Evolutionary conservation across 2,888 invertebrate genomes (phyloP).

Genomic region (Azorinus chamasolen): DNA sequence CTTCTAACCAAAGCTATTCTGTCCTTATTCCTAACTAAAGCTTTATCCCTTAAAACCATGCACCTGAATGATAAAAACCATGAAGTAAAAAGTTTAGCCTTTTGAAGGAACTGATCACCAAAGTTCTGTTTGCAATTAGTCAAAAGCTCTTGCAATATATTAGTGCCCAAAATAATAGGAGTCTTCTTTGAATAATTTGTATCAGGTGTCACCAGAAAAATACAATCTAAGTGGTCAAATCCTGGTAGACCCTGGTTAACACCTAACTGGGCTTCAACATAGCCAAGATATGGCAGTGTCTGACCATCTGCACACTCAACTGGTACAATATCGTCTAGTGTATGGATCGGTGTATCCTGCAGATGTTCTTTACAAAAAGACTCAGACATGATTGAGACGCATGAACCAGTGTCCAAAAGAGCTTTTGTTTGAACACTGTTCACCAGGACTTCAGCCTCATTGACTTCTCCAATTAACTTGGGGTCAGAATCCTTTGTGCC

Average conservation of each 20-base stretch:
- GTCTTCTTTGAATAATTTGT: slow-evolving; percentile 24
- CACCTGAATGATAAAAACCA: slow-evolving; percentile 23
- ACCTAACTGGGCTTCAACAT: slow-evolving; percentile 4
- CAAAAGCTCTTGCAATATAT: slow-evolving; percentile 32
- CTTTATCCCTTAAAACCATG: not conserved
- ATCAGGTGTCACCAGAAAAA: slow-evolving; percentile 22
- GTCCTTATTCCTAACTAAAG: slow-evolving; percentile 18
- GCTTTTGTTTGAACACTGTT: slow-evolving; percentile 3
- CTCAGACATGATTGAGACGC: slow-evolving; percentile 10
- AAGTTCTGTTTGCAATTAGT: slow-evolving; percentile 2
- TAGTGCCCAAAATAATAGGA: slow-evolving; percentile 56
- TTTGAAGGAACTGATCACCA: slow-evolving; percentile 28
- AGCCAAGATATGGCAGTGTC: slow-evolving; percentile 27
- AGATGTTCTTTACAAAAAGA: slow-evolving; percentile 11
- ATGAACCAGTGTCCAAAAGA: slow-evolving; percentile 36
- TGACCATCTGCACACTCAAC: slow-evolving; percentile 35
- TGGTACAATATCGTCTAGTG: not conserved
- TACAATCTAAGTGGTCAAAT: not conserved
- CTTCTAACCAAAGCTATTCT: slow-evolving; percentile 13
- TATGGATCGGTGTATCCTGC: not conserved
- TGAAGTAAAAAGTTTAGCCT: slow-evolving; percentile 2
- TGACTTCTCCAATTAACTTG: slow-evolving; percentile 26
- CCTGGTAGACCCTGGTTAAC: slow-evolving; percentile 8
- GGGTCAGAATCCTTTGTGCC: slow-evolving; percentile 19
- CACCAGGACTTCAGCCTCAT: slow-evolving; percentile 21